phyloP scores from a whole-genome alignment of 2,888 invertebrate species.

The Crossocerus cetratus region DNA sequence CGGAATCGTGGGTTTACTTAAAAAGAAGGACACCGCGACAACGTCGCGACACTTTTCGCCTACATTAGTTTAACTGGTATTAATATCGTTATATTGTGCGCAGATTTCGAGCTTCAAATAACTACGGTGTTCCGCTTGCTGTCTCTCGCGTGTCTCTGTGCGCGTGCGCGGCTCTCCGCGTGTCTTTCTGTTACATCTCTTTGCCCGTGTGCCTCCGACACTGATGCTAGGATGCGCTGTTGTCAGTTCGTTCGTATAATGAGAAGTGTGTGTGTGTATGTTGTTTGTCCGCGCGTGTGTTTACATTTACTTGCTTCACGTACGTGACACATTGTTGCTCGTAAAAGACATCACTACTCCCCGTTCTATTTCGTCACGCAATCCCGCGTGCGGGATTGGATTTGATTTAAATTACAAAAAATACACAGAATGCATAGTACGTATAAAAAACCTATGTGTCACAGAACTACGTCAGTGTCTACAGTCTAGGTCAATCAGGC shows the following conservation, averaged over 20 bases:
- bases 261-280: no score
- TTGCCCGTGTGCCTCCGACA: no score
- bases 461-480: conserved; percentile 45
- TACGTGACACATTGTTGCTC: neutral
- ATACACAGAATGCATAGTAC: conserved; percentile 59
- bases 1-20: conserved; percentile 49
- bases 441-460: conserved; percentile 57
- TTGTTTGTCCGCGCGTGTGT: no score
- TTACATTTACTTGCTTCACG: neutral
- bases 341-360: conserved; percentile 14
- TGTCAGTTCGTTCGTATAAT: no score
- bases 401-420: conserved; percentile 58
- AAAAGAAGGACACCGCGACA: conserved; percentile 24
- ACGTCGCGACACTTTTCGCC: no score
- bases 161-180: no score
- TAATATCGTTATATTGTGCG: conserved; percentile 25
- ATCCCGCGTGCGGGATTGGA: conserved; percentile 53
- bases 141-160: no score
- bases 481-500: conserved; percentile 46
- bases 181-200: no score
- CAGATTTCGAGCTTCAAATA: conserved; percentile 8
- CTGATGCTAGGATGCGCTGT: no score
- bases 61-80: conserved; percentile 11
- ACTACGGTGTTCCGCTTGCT: no score
- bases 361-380: conserved; percentile 47